phyloP scores from a whole-genome alignment of 2,113 vertebrate genomes.

The Typhlomys cinereus region DNA sequence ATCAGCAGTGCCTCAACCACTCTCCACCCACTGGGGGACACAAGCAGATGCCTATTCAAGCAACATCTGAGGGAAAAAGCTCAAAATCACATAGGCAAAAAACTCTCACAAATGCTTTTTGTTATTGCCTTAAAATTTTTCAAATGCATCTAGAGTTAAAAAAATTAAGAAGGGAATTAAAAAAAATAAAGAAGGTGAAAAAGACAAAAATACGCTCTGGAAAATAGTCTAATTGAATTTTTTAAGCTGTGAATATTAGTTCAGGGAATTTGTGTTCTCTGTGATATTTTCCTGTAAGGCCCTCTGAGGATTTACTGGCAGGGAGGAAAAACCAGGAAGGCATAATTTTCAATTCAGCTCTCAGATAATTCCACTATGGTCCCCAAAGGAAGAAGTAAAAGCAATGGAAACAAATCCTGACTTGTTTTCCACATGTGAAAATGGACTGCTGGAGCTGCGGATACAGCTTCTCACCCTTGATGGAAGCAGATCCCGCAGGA shows the following conservation, averaged over 20 bases:
- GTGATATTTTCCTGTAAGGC: background rate
- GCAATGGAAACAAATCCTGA: background rate
- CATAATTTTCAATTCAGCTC: background rate
- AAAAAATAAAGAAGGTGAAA: background rate
- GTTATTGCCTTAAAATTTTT: background rate
- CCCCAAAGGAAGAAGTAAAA: background rate
- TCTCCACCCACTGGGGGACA: background rate
- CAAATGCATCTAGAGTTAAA: background rate
- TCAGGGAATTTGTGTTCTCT: background rate
- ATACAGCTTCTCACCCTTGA: background rate
- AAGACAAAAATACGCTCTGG: background rate
- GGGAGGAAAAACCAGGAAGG: background rate
- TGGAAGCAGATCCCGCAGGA: background rate
- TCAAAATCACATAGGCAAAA: background rate
- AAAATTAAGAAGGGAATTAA: background rate
- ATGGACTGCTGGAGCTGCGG: background rate
- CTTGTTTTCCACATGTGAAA: slow-evolving; percentile 24
- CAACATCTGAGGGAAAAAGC: background rate
- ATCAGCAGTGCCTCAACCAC: fast-evolving
- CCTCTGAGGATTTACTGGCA: background rate
- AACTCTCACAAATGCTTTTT: background rate
- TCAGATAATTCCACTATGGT: background rate
- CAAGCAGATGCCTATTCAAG: background rate
- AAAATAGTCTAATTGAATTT: background rate
- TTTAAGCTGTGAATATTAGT: background rate